A percentile compares a stretch with the other conserved stretches of the same genome.
These are phyloP conservation scores for Ramphastos sulfuratus DNA, from an alignment of 2,113 vertebrate species.

Conservation along the genomic window DNA sequence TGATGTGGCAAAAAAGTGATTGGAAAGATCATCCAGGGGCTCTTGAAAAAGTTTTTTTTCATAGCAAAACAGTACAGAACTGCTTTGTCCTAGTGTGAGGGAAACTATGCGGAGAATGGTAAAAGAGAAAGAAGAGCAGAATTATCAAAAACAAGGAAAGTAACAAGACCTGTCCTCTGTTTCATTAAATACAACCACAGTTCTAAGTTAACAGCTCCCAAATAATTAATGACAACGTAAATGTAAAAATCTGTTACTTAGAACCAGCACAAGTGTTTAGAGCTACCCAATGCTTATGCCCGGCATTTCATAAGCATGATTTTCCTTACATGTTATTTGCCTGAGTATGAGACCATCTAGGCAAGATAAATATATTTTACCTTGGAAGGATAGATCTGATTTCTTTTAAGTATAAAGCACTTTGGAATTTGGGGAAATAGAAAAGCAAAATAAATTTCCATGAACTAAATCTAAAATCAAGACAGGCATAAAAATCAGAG, in stretches of 20 bases:
- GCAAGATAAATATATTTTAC: constrained; percentile 7
- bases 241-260: neutral
- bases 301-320: neutral
- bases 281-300: neutral
- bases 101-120: neutral
- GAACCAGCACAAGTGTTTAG: neutral
- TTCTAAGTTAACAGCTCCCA: neutral
- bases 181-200: neutral
- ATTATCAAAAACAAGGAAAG: neutral
- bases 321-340: neutral
- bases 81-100: neutral
- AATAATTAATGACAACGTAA: neutral
- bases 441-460: constrained; percentile 35
- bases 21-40: constrained; percentile 36
- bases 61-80: neutral
- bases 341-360: neutral
- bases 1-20: constrained; percentile 29
- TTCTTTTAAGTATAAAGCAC: constrained; percentile 2
- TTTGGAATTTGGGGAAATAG: constrained; percentile 19
- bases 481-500: neutral
- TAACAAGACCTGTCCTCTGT: neutral
- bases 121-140: neutral
- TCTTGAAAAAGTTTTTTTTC: neutral
- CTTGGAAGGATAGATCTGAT: neutral
- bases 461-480: constrained; percentile 26